Evolutionary conservation across 2,797 vertebrate species (phyloP), one percentile per base, ranked within the genome.

Genomic region (Gymnoscopelus braueri): DNA sequence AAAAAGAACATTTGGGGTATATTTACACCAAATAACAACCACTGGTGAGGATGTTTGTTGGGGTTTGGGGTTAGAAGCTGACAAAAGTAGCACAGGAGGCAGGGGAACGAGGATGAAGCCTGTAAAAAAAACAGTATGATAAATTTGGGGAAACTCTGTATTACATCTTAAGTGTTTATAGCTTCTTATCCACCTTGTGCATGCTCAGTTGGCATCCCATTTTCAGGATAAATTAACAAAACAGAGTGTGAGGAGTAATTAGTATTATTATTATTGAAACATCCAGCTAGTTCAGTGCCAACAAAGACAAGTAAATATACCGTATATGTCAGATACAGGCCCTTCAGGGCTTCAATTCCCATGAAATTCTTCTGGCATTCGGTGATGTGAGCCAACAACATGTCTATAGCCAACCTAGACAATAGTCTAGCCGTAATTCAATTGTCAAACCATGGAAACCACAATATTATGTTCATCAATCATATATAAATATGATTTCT

Each of bases 11-110:
- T 77, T 77, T 81, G 63, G 80, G 74, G 39, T 9, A 87, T 89
- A 90, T 91, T 87, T 91, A 91, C 89, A 91, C 57, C 63, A 82
- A 88, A 87, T 83, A 81, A 83, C 70, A 74, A 85, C 65, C 76
- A 86, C 75, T 71, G 73, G 62, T 72, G 74, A 56, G 53, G 71
- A 69, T 1, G 63, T n/a, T 49, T 39, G 39, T 8, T 47, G 48
- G 7, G 65, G 44, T 81, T 60, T 61, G 48, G 32, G 60, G 29
- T 58, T 39, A 39, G 48, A 14, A 10, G 8, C 2, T 8, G 39
- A 44, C 35, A 15, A 49, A 9, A 60, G 48, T 71, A 26, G 49
- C 62, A 77, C 60, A 65, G 55, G 57, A 72, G 58, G 55, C 8
- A 50, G 23, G 65, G 10, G 7, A 13, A n/a, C 1, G 5, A 47